Evolutionary conservation across 2,113 vertebrate genomes (phyloP).

Genomic region (Leptosomus discolor): DNA sequence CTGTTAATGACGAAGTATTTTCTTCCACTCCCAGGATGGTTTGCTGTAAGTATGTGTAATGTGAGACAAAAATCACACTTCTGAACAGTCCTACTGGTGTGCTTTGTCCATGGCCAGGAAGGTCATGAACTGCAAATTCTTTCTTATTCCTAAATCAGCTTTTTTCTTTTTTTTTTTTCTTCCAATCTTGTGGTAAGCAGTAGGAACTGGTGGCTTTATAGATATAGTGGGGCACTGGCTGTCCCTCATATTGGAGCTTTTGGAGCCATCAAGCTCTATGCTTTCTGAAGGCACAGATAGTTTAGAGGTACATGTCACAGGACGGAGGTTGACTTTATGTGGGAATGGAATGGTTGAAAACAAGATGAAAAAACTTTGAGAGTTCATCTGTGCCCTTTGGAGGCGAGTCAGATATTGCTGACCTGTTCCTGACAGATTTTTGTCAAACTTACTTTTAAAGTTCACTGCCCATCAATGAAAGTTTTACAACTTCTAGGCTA

Average conservation of each 20-base stretch:
- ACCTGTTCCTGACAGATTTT: background rate
- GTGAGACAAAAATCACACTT: background rate
- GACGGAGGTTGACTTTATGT: background rate
- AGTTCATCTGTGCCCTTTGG: background rate
- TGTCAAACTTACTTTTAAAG: background rate
- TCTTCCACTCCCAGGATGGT: background rate
- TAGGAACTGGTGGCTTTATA: background rate
- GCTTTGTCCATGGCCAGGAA: background rate
- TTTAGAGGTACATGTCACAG: background rate
- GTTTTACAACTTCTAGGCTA: background rate
- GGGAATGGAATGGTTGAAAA: background rate
- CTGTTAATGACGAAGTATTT: background rate
- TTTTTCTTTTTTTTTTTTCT: rapidly evolving
- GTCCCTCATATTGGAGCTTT: background rate
- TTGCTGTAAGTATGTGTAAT: background rate
- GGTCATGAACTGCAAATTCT: background rate
- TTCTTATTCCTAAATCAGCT: background rate
- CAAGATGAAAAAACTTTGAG: background rate
- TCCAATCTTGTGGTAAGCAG: background rate
- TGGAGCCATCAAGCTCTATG: rapidly evolving
- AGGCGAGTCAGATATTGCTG: background rate
- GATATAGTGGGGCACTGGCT: background rate
- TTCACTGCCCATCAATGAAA: background rate
- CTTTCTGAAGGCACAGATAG: rapidly evolving
- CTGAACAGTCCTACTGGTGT: background rate